Percentiles rank a stretch among this genome's conserved stretches.
Conservation (phyloP, 2,888 invertebrate genomes). For the Erebia ligea region DNA sequence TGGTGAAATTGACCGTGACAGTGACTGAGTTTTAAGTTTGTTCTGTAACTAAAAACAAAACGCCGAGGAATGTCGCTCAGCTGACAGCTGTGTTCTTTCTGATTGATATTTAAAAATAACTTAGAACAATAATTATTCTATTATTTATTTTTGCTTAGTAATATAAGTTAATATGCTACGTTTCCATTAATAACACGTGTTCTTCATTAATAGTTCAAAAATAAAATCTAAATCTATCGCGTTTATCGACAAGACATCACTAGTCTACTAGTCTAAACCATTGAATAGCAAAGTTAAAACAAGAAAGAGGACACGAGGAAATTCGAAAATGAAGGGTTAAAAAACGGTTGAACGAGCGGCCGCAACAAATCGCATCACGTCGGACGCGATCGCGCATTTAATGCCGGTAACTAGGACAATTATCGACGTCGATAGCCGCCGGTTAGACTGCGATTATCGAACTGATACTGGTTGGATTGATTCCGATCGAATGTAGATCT, state of each 20-base stretch:
- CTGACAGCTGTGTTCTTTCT: too few relatives aligned
- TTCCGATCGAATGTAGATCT: slow-evolving; percentile 5
- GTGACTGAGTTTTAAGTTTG: too few relatives aligned
- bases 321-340: slow-evolving; percentile 6
- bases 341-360: slow-evolving; percentile 25
- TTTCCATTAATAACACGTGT: not conserved
- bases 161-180: not conserved
- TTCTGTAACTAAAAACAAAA: too few relatives aligned
- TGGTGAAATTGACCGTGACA: too few relatives aligned
- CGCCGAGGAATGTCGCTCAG: too few relatives aligned
- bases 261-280: not conserved
- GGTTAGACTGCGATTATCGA: slow-evolving; percentile 42
- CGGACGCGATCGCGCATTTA: slow-evolving; percentile 35
- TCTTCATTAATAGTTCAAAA: not conserved
- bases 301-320: not conserved
- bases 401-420: slow-evolving; percentile 35
- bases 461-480: slow-evolving; percentile 31
- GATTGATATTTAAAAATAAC: too few relatives aligned
- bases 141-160: too few relatives aligned
- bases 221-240: not conserved
- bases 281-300: slow-evolving; percentile 8
- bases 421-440: slow-evolving; percentile 34
- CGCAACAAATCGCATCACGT: slow-evolving; percentile 29
- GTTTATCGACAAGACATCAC: not conserved
- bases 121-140: too few relatives aligned